Evolutionary conservation across 2,113 vertebrate species (phyloP), one percentile per base, ranked within the genome.

Genomic region (Chascanopsetta lugubris): DNA sequence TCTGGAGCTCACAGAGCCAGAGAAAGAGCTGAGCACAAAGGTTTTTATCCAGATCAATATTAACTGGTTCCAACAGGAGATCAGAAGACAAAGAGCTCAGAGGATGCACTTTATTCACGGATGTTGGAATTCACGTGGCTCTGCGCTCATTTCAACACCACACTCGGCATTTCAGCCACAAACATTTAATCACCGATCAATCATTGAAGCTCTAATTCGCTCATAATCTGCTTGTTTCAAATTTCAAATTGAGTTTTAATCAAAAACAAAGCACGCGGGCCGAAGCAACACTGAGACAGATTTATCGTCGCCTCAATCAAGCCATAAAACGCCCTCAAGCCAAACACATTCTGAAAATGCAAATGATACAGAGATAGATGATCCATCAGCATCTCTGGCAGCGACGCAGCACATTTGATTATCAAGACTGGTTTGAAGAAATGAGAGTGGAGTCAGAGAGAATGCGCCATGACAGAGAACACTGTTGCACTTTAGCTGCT

Each of bases 11-110:
- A 58, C 68, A 61, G 30, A 51, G 80, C 64, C 43, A 57, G 70
- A 70, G 79, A 86, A 88, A 75, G 47, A 67, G 83, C 81, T 83
- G 66, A 85, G 84, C 70, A 61, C 72, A 79, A 78, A 69, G 71
- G 59, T 70, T 80, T n/a, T 62, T 49, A 69, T 43, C 40, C 51
- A 32, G 67, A 87, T 89, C 87, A 69, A 86, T 82, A 83, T 22
- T 9, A 58, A 53, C 60, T 79, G 36, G 71, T 74, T 53, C 40
- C 65, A 72, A 84, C 53, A 59, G 67, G 50, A 75, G 75, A 80
- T 40, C 69, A 69, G 67, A 69, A 85, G 58, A 79, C 48, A 75
- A 83, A 73, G 68, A 38, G 59, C 60, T 17, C 56, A 65, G 57
- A 68, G 30, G 75, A 79, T 57, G 20, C 6, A 58, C 78, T 80